phyloP scores from a whole-genome alignment of 37 sponge, comb jelly and placozoan species.

The Beroe ovata region DNA sequence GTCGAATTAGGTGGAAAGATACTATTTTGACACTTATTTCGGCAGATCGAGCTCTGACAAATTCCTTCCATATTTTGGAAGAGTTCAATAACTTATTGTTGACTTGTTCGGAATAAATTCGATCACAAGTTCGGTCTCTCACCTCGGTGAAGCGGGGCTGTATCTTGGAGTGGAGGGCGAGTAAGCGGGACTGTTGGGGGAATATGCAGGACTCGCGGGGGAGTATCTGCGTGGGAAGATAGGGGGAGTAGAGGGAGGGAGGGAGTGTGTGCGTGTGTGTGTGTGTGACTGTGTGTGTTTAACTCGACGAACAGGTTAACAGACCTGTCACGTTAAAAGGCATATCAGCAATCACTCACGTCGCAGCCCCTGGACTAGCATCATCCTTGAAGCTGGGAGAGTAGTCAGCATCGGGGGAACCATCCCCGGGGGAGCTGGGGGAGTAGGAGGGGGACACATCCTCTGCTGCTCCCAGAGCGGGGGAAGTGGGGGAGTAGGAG shows the following conservation, averaged over 20 bases:
- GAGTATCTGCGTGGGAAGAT: constrained; percentile 69
- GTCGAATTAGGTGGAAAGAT: too few relatives aligned
- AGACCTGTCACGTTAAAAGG: too few relatives aligned
- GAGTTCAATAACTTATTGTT: too few relatives aligned
- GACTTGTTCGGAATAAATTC: too few relatives aligned
- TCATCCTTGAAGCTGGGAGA: constrained; percentile 58
- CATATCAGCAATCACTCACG: too few relatives aligned
- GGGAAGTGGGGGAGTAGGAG: constrained; percentile 81
- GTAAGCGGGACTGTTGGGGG: constrained; percentile 75
- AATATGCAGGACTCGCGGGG: constrained; percentile 78
- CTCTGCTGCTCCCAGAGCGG: constrained; percentile 52
- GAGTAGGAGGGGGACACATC: constrained; percentile 72
- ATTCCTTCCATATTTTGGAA: too few relatives aligned
- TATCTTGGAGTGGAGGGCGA: constrained; percentile 48
- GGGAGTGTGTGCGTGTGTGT: too few relatives aligned
- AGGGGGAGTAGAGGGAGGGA: too few relatives aligned
- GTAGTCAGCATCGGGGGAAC: constrained; percentile 19
- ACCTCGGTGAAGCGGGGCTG: constrained; percentile 59
- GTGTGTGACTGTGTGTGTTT: too few relatives aligned
- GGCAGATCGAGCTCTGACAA: too few relatives aligned
- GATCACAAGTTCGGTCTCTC: background rate
- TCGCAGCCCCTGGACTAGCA: constrained; percentile 11
- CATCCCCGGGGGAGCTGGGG: constrained; percentile 75
- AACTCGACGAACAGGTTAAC: too few relatives aligned
- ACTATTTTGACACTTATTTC: too few relatives aligned